Evolutionary conservation across 2,888 invertebrate species (phyloP), one percentile per base, ranked within the genome.

Genomic region (Athripsodes cinereus): DNA sequence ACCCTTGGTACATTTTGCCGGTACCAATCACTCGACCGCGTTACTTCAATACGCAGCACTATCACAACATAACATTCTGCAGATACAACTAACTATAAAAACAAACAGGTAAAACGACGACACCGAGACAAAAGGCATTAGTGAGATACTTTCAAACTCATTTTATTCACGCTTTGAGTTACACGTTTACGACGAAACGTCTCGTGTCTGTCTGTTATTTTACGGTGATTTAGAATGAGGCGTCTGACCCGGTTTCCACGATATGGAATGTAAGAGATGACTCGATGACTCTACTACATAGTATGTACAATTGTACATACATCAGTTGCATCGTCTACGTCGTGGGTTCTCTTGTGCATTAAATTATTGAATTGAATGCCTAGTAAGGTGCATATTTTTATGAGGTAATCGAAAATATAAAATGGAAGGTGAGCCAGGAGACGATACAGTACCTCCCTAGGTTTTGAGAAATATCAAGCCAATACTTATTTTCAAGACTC

Each of bases 231-330:
- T 18, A 20, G 20, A 47, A 47, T 21, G 47, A 47, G 47, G 47
- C 51, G 55, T 40, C 22, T 56, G 55, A 44, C 55, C 55, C 44
- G 40, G 55, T 56, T 56, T 56, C 55, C 55, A 56, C 44, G 55
- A 22, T 21, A 40, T 40, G 51, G 55, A 56, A 56, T 56, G 55
- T 49, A 44, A 51, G 51, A 51, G 55, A 56, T 51, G 55, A 31
- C 11, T 31, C 31, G 31, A 31, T 11, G 31, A 26, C 26, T 26
- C 26, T 26, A 26, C 26, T 26, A 26, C 26, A 26, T 26, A n/a
- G n/a, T n/a, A n/a, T n/a, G n/a, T n/a, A n/a, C n/a, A n/a, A n/a
- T n/a, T n/a, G n/a, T n/a, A 16, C 16, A 40, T n/a, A 40, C 40
- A 16, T 40, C 13, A 16, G 16, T 13, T 40, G 40, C 40, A 40